Conservation (phyloP, 2,797 vertebrate species). For the Leucoraja ocellata region DNA sequence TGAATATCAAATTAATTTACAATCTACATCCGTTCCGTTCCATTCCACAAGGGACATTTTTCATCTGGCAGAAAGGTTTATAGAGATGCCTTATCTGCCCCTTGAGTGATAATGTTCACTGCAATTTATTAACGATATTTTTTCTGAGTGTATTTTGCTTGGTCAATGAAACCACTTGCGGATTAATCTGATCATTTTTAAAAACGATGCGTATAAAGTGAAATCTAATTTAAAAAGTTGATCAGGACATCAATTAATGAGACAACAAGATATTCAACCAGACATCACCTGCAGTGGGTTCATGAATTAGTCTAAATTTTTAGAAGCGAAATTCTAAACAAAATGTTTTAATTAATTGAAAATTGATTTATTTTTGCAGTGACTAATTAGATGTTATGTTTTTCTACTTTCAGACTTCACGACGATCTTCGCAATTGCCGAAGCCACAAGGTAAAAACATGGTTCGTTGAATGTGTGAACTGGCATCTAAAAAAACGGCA, state of each 20-base stretch:
- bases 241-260: background rate
- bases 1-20: background rate
- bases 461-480: background rate
- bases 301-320: background rate
- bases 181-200: constrained; percentile 16
- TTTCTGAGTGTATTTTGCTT: background rate
- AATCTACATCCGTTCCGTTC: background rate
- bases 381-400: background rate
- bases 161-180: background rate
- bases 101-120: background rate
- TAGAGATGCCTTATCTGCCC: background rate
- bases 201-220: background rate
- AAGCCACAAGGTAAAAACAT: background rate
- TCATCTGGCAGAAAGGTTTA: background rate
- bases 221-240: background rate
- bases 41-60: background rate
- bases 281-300: background rate
- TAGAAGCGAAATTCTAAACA: background rate
- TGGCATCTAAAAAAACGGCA: too few species aligned
- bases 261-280: background rate
- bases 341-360: background rate
- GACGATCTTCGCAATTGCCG: background rate
- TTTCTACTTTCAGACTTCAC: constrained; percentile 16
- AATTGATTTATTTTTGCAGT: background rate
- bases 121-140: too few species aligned